A percentile compares a stretch with the other conserved stretches of the same genome.
phyloP scores from a whole-genome alignment of 2,797 vertebrate genomes.

The Gallinago nigripennis region DNA sequence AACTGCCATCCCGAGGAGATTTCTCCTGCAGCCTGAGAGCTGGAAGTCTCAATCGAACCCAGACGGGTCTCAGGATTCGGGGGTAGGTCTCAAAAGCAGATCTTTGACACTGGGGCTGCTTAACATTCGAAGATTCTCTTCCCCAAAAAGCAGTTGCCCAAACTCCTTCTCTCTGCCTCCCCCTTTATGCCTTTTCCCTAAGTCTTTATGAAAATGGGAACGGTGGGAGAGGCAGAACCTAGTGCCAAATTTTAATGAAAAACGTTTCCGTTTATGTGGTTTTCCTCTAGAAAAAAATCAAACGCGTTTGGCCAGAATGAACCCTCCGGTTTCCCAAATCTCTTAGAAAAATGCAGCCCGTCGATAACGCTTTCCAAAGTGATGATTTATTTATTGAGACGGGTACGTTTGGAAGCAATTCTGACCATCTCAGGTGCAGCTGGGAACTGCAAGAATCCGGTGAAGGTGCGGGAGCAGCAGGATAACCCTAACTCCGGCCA shows the following conservation, averaged over 20 bases:
- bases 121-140: neutral
- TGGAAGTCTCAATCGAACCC: neutral
- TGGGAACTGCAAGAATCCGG: neutral
- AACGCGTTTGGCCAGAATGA: rapidly evolving
- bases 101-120: neutral
- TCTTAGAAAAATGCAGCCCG: neutral
- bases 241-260: rapidly evolving
- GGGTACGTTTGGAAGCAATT: neutral
- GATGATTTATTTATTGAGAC: neutral
- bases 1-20: rapidly evolving
- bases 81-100: neutral
- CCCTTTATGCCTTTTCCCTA: neutral
- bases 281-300: neutral
- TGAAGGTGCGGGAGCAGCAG: neutral
- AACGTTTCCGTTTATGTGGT: neutral
- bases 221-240: neutral
- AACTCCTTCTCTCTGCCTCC: neutral
- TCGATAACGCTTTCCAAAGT: neutral
- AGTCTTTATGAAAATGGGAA: neutral
- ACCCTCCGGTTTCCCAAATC: neutral
- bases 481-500: neutral
- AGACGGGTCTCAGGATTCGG: rapidly evolving
- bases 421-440: neutral
- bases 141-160: neutral
- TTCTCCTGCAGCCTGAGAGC: neutral